Conservation (phyloP, 2,113 vertebrate genomes). For the Mormyrus iriodes region DNA sequence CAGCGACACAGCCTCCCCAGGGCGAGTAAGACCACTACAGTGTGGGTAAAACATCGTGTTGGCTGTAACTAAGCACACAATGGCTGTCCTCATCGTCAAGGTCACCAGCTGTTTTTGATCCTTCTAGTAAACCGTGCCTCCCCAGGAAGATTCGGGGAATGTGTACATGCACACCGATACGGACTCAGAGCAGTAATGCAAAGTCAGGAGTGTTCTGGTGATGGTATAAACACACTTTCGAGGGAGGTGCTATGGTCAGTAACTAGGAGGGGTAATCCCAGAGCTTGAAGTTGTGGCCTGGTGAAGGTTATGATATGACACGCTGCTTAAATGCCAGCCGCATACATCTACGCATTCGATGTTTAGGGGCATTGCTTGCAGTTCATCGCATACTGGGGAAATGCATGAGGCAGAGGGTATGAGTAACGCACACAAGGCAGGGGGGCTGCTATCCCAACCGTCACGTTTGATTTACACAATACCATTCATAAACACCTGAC, state of each 20-base stretch:
- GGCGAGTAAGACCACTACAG: not conserved
- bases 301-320: not conserved
- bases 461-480: conserved; percentile 58
- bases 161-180: not conserved
- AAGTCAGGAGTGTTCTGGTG: not conserved
- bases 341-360: not conserved
- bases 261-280: not conserved
- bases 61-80: not conserved
- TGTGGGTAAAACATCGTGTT: not conserved
- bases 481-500: conserved; percentile 60
- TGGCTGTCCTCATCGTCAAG: not conserved
- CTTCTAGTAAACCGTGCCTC: not conserved
- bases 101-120: not conserved
- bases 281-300: not conserved
- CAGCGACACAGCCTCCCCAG: not conserved
- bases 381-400: not conserved
- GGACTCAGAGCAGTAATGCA: not conserved
- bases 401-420: not conserved
- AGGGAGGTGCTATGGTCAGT: not conserved
- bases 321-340: not conserved
- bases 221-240: not conserved
- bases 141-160: not conserved
- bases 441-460: conserved; percentile 60
- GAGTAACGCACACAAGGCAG: conserved; percentile 19
- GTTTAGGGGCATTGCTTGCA: not conserved